These are phyloP conservation scores for Natrix natrix DNA, from an alignment of 2,797 vertebrate genomes.

Conservation along the genomic window DNA sequence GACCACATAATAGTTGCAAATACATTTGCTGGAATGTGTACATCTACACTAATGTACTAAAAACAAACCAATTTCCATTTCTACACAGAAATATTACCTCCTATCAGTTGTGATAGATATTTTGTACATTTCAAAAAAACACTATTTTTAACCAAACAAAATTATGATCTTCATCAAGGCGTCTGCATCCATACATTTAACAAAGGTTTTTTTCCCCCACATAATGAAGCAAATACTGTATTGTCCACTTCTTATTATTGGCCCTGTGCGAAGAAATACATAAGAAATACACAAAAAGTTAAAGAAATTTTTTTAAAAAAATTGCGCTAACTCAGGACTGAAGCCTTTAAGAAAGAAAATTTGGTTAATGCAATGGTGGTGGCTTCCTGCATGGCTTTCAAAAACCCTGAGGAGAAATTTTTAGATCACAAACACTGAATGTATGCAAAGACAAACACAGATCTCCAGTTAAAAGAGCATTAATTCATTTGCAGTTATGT, in stretches of 20 bases:
- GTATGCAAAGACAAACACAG: constrained; percentile 65
- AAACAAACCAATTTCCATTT: constrained; percentile 98
- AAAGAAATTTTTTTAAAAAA: constrained; percentile 88
- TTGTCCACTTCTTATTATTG: constrained; percentile 99
- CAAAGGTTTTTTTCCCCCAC: constrained; percentile 98
- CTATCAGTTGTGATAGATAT: constrained; percentile 87
- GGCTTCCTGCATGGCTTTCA: constrained; percentile 82
- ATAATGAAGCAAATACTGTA: constrained; percentile 99
- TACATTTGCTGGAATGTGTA: constrained; percentile 99
- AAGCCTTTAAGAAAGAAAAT: constrained; percentile 86
- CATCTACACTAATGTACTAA: constrained; percentile 97
- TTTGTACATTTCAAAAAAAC: constrained; percentile 89
- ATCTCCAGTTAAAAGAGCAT: constrained; percentile 69
- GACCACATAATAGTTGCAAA: constrained; percentile 94
- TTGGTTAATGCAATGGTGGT: constrained; percentile 78
- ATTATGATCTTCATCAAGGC: constrained; percentile 99
- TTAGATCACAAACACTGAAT: constrained; percentile 67
- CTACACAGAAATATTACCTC: constrained; percentile 95
- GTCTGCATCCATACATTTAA: constrained; percentile 99
- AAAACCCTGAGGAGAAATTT: constrained; percentile 79
- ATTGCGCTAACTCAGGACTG: constrained; percentile 82
- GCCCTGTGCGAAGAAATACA: constrained; percentile 99
- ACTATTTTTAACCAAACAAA: constrained; percentile 93
- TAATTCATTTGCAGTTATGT: constrained; percentile 50
- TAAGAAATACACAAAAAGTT: constrained; percentile 99